These are phyloP conservation scores for Drosophila eugracilis DNA, from an alignment of 1,140 invertebrate genomes.

Conservation along the genomic window DNA sequence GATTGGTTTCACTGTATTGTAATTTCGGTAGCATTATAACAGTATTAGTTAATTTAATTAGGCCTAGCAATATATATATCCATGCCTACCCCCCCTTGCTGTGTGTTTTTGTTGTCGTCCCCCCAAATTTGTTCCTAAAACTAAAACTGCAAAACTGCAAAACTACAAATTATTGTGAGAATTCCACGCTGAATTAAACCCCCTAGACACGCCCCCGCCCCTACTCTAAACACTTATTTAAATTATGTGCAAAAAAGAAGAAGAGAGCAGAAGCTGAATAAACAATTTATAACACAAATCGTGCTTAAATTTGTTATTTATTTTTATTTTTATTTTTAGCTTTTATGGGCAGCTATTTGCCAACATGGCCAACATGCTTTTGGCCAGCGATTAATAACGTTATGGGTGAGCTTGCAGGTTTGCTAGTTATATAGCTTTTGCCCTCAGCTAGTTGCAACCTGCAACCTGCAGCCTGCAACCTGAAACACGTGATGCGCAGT, in stretches of 20 bases:
- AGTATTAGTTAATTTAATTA: constrained; percentile 83
- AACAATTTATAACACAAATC: constrained; percentile 78
- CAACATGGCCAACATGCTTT: too few relatives aligned
- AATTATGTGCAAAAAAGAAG: constrained; percentile 75
- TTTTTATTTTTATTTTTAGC: constrained; percentile 2
- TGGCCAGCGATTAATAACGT: constrained; percentile 44
- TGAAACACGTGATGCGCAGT: constrained; percentile 62
- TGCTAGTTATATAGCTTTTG: too few relatives aligned
- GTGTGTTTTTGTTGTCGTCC: constrained; percentile 52
- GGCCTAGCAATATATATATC: constrained; percentile 50
- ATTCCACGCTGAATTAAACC: constrained; percentile 61
- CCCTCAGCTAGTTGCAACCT: not conserved
- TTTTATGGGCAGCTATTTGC: too few relatives aligned
- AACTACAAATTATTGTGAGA: constrained; percentile 73
- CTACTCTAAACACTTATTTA: constrained; percentile 67
- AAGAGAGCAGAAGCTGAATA: constrained; percentile 59
- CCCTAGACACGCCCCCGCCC: constrained; percentile 38
- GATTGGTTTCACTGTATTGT: constrained; percentile 49
- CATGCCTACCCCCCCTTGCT: constrained; percentile 23
- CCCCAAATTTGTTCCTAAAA: constrained; percentile 66
- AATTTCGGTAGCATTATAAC: constrained; percentile 70
- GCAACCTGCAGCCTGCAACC: constrained; percentile 4
- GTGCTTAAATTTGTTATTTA: constrained; percentile 26
- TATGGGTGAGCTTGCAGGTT: constrained; percentile 4
- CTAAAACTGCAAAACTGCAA: too few relatives aligned